A percentile compares a stretch with the other conserved stretches of the same genome.
phyloP scores from a whole-genome alignment of 2,888 invertebrate species.

The Orchesellides sinensis region DNA sequence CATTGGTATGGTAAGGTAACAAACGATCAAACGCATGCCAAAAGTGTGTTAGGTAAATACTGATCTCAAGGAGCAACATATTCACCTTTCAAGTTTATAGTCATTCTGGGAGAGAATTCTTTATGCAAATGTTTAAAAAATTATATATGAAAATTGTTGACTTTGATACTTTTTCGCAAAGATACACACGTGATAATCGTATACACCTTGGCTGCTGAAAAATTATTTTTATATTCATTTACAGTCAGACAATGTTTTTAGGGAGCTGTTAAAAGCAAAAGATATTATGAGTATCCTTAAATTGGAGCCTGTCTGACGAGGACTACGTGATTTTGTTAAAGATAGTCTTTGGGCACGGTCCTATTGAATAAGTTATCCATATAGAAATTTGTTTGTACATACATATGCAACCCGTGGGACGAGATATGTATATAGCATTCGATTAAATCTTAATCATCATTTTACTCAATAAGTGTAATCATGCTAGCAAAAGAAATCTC shows the following conservation, averaged over 20 bases:
- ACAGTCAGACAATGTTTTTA: not conserved
- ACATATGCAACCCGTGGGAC: no score
- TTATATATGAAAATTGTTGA: not conserved
- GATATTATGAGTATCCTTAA: constrained; percentile 23
- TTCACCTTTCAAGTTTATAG: no score
- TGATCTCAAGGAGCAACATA: no score
- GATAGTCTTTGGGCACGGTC: constrained; percentile 7
- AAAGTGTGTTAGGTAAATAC: no score
- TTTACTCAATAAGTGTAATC: not conserved
- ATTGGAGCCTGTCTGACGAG: constrained; percentile 22
- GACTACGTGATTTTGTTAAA: constrained; percentile 18
- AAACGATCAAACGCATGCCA: not conserved
- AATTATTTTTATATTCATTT: no score
- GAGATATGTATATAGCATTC: not conserved
- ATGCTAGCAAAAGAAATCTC: not conserved
- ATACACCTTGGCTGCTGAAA: no score
- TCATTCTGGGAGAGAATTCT: no score
- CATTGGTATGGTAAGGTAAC: not conserved
- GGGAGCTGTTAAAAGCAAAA: no score
- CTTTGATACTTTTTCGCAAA: constrained; percentile 1
- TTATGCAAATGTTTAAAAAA: not conserved
- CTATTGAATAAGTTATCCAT: no score
- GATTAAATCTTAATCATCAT: not conserved
- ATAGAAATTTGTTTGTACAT: no score
- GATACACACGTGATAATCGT: no score